Evolutionary conservation across 2,113 vertebrate genomes (phyloP), one percentile per base, ranked within the genome.

Genomic region (Percina caprodes): DNA sequence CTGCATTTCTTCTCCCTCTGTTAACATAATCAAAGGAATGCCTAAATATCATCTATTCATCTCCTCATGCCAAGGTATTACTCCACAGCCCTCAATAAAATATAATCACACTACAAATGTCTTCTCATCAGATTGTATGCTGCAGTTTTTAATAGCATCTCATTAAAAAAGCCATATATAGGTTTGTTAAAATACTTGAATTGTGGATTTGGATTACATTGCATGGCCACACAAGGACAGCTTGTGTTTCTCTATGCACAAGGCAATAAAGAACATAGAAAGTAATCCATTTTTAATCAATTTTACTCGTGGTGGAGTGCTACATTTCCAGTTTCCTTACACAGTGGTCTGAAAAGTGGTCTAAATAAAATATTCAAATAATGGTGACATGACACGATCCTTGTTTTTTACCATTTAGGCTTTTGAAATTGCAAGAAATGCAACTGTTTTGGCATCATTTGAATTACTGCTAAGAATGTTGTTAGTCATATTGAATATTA

Each of bases 201-300:
- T 11, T 42, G 39, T 42, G 39, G 10, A 42, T 42, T 42, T 42
- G 39, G 10, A 11, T 42, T 42, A 42, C 39, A 42, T 63, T 60
- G 55, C 48, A 74, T 23, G 46, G 39, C 70, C 56, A 49, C 65
- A 61, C 26, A 35, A 52, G 26, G 33, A 85, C 21, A 83, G 63
- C 61, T 79, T 74, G 21, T 82, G 79, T 56, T 74, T 65, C 48
- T 39, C 70, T 48, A 60, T n/a, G 42, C 70, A 69, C 13, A 26
- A 79, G 55, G 71, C 76, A 58, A 83, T 63, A 65, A 54, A 78
- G 58, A 87, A 83, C 68, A 67, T 77, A 77, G 71, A 69, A 86
- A 58, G 80, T 79, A 81, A 89, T 91, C 71, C 77, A 91, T 89
- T 89, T 90, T 88, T 86, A 89, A 89, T 86, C 77, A 45, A 55